Evolutionary conservation across 2,888 invertebrate species (phyloP).

Genomic region (Horisme vitalbata): DNA sequence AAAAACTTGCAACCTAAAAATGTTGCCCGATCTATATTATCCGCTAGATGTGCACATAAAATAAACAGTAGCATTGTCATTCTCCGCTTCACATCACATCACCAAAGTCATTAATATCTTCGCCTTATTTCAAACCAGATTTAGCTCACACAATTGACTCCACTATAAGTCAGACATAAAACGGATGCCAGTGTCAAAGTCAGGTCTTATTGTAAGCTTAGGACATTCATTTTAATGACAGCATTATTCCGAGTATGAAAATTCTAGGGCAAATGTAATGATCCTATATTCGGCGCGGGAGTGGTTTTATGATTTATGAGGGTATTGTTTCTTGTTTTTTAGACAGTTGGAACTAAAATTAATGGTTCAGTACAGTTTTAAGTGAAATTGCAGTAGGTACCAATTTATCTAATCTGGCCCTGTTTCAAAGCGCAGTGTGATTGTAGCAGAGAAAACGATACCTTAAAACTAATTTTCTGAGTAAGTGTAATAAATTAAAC

Average conservation of each 20-base stretch:
- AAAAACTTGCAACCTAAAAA: not conserved
- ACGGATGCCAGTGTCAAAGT: slow-evolving; percentile 69
- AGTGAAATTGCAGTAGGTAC: too few species aligned
- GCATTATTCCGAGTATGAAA: slow-evolving; percentile 42
- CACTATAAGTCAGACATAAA: slow-evolving; percentile 71
- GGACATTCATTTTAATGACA: slow-evolving; percentile 65
- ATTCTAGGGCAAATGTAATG: slow-evolving; percentile 41
- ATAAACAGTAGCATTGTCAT: slow-evolving; percentile 13
- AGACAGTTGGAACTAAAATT: not conserved
- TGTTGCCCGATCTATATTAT: not conserved
- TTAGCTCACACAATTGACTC: slow-evolving; percentile 76
- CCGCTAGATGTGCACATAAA: slow-evolving; percentile 3
- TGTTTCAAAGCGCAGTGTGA: too few species aligned
- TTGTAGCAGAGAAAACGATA: too few species aligned
- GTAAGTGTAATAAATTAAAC: too few species aligned
- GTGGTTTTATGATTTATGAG: slow-evolving; percentile 1
- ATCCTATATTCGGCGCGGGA: slow-evolving; percentile 5
- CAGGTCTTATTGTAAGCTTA: slow-evolving; percentile 53
- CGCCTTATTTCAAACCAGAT: slow-evolving; percentile 59
- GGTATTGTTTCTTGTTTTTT: not conserved
- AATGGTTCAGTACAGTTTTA: too few species aligned
- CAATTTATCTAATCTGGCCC: too few species aligned
- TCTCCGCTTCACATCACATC: slow-evolving; percentile 14
- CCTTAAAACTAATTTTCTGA: too few species aligned
- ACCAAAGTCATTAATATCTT: slow-evolving; percentile 14